These are phyloP conservation scores for Adrianichthys oophorus DNA, from an alignment of 2,797 vertebrate species.

Conservation along the genomic window DNA sequence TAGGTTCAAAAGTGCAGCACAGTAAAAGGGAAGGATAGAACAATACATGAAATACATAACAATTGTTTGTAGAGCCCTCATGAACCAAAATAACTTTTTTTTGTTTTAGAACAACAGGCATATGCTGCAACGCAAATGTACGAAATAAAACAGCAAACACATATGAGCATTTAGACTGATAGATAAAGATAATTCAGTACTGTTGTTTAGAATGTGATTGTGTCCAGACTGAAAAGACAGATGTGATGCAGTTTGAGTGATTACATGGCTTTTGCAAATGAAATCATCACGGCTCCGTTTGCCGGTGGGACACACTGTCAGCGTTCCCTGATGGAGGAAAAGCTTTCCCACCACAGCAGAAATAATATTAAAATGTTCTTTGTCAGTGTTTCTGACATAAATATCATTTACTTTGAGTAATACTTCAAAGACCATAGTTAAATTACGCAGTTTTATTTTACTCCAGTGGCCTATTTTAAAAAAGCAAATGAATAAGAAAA, in stretches of 20 bases:
- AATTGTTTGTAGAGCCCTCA: background rate
- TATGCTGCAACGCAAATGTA: background rate
- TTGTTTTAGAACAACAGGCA: background rate
- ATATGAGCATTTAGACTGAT: constrained; percentile 8
- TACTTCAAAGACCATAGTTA: too few species aligned
- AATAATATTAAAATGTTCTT: constrained; percentile 5
- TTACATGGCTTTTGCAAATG: constrained; percentile 26
- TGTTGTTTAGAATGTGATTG: constrained; percentile 15
- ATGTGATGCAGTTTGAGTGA: constrained; percentile 27
- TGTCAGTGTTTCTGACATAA: constrained; percentile 8
- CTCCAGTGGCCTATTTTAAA: background rate
- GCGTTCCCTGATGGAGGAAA: constrained; percentile 10
- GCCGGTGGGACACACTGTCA: constrained; percentile 10
- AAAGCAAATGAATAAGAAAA: background rate
- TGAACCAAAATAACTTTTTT: constrained; percentile 3
- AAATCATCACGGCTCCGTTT: constrained; percentile 23
- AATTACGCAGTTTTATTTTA: too few species aligned
- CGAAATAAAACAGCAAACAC: background rate
- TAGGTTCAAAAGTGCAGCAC: background rate
- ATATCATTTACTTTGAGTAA: background rate
- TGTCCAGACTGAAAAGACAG: constrained; percentile 19
- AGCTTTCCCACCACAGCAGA: constrained; percentile 10
- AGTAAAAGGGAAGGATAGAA: background rate
- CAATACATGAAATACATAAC: background rate
- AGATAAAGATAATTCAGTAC: background rate